phyloP scores from a whole-genome alignment of 1,140 invertebrate genomes.

The Prorops nasuta region DNA sequence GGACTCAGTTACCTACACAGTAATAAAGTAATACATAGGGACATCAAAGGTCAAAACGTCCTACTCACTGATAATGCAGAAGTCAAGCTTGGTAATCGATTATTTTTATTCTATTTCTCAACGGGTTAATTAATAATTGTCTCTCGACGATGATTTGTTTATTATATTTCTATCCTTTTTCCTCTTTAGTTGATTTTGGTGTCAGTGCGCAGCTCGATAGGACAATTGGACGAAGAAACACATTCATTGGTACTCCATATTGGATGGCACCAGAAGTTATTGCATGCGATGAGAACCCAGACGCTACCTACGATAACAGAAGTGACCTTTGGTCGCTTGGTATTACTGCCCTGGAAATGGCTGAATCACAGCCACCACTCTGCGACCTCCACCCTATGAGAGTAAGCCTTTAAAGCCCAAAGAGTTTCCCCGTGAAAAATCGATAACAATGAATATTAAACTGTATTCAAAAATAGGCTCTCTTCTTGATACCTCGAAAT shows the following conservation, averaged over 20 bases:
- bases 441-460: too few species aligned
- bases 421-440: neutral
- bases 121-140: neutral
- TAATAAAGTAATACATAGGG: constrained; percentile 99
- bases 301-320: constrained; percentile 99
- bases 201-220: constrained; percentile 98
- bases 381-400: constrained; percentile 99
- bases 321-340: constrained; percentile 98
- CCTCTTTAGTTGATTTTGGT: constrained; percentile 92
- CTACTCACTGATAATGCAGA: constrained; percentile 98
- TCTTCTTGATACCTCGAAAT: constrained; percentile 98
- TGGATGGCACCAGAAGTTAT: constrained; percentile 99
- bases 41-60: constrained; percentile 99
- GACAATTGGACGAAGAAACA: constrained; percentile 97
- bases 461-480: too few species aligned
- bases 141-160: too few species aligned
- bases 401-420: constrained; percentile 49
- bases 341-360: constrained; percentile 99
- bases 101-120: constrained; percentile 6
- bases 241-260: constrained; percentile 99
- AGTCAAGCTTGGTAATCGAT: constrained; percentile 84
- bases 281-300: constrained; percentile 99
- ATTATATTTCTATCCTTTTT: constrained; percentile 11
- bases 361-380: constrained; percentile 97
- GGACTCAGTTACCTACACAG: constrained; percentile 96